Conservation (phyloP, 2,113 vertebrate species). For the Amblyornis subalaris region DNA sequence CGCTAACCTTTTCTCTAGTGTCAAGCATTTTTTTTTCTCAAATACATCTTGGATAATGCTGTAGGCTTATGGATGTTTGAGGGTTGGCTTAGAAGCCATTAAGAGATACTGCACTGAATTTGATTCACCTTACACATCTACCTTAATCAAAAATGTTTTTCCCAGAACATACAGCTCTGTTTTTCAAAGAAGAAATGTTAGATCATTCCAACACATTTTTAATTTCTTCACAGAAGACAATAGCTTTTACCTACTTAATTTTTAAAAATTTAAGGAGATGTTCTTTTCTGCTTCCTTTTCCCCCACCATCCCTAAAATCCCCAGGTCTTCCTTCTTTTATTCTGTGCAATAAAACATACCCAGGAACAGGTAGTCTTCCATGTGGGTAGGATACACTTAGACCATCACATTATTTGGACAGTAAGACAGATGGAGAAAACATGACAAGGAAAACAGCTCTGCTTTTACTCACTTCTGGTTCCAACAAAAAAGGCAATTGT, state of each 20-base stretch:
- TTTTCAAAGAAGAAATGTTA: neutral
- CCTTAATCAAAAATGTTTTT: neutral
- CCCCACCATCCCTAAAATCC: neutral
- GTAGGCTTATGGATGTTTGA: neutral
- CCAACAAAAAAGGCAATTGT: neutral
- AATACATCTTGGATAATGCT: constrained; percentile 4
- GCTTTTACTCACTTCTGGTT: neutral
- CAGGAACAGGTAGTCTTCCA: neutral
- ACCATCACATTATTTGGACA: neutral
- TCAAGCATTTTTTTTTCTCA: constrained; percentile 9
- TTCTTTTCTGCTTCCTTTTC: neutral
- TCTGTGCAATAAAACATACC: neutral
- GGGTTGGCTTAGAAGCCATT: neutral
- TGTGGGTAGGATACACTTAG: neutral
- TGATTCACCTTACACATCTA: neutral
- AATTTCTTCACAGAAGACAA: neutral
- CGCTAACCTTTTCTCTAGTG: constrained; percentile 40
- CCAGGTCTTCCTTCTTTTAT: neutral
- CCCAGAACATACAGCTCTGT: neutral
- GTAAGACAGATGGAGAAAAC: neutral
- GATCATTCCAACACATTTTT: neutral
- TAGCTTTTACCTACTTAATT: neutral
- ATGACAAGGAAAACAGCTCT: neutral
- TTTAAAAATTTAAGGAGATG: neutral
- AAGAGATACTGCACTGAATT: constrained; percentile 7